These are phyloP conservation scores for Alentia gelatinosa DNA, from an alignment of 2,888 invertebrate species.

Conservation along the genomic window DNA sequence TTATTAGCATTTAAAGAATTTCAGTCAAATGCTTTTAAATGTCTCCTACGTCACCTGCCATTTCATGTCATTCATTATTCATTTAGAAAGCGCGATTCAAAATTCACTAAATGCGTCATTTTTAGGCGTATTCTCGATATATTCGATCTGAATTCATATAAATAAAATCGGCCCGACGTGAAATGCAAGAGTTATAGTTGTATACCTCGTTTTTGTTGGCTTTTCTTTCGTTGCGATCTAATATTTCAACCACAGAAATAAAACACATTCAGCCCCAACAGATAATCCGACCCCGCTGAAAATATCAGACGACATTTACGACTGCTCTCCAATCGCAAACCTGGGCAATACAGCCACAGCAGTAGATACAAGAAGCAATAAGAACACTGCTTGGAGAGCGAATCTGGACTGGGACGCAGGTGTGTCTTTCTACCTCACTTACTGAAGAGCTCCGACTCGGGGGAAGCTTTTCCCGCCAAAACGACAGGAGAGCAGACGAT, in stretches of 20 bases:
- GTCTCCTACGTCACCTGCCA: too few relatives aligned
- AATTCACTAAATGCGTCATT: too few relatives aligned
- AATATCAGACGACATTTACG: not conserved
- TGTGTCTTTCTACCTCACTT: constrained; percentile 26
- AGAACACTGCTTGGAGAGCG: not conserved
- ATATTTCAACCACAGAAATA: not conserved
- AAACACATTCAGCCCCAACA: not conserved
- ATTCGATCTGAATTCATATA: too few relatives aligned
- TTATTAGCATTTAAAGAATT: too few relatives aligned
- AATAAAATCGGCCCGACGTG: too few relatives aligned
- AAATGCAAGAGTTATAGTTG: too few relatives aligned
- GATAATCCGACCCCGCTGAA: not conserved
- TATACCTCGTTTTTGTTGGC: too few relatives aligned
- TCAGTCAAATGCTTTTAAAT: too few relatives aligned
- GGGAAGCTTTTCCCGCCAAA: constrained; percentile 43
- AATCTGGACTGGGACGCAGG: not conserved
- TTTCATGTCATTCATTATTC: too few relatives aligned
- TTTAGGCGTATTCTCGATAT: too few relatives aligned
- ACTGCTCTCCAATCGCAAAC: not conserved
- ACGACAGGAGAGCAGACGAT: not conserved
- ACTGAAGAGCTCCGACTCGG: constrained; percentile 32
- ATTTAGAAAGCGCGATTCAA: too few relatives aligned
- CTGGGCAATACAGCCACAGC: not conserved
- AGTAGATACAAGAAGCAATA: too few relatives aligned
- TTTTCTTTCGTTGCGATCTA: not conserved